Conservation (phyloP, 2,888 invertebrate genomes). For the Lithophane ornitopus region DNA sequence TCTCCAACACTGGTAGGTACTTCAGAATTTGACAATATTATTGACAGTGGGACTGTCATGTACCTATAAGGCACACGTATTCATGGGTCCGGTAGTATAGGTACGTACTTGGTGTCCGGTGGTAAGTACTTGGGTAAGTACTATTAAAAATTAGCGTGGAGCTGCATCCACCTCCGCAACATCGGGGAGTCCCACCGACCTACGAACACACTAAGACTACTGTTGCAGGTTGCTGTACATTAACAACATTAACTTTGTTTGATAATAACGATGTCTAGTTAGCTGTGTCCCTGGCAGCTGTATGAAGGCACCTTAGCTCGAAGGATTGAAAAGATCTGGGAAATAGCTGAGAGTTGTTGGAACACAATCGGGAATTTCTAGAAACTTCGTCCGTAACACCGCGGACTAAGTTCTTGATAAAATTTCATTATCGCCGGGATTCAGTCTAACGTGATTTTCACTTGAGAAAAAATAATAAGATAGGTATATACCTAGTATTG, state of each 20-base stretch:
- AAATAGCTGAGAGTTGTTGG: slow-evolving; percentile 63
- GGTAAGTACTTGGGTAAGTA: no score
- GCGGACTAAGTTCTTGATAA: slow-evolving; percentile 62
- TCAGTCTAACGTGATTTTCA: slow-evolving; percentile 40
- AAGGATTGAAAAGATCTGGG: slow-evolving; percentile 62
- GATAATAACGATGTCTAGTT: not conserved
- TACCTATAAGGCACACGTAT: not conserved
- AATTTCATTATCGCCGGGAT: slow-evolving; percentile 62
- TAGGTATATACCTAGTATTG: slow-evolving; percentile 5
- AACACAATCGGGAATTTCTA: slow-evolving; percentile 64
- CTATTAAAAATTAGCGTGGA: not conserved
- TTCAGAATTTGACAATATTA: not conserved
- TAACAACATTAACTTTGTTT: not conserved
- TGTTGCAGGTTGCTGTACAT: not conserved
- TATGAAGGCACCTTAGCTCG: slow-evolving; percentile 35
- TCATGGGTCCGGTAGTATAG: no score
- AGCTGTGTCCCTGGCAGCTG: not conserved
- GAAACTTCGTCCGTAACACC: slow-evolving; percentile 53
- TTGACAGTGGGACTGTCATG: not conserved
- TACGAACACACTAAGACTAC: not conserved
- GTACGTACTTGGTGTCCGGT: no score
- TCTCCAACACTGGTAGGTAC: not conserved
- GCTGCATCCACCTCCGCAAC: not conserved
- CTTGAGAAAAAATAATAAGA: slow-evolving; percentile 42
- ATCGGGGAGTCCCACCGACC: not conserved